These are phyloP conservation scores for Eolophus roseicapilla DNA, from an alignment of 2,113 vertebrate genomes.

Conservation along the genomic window DNA sequence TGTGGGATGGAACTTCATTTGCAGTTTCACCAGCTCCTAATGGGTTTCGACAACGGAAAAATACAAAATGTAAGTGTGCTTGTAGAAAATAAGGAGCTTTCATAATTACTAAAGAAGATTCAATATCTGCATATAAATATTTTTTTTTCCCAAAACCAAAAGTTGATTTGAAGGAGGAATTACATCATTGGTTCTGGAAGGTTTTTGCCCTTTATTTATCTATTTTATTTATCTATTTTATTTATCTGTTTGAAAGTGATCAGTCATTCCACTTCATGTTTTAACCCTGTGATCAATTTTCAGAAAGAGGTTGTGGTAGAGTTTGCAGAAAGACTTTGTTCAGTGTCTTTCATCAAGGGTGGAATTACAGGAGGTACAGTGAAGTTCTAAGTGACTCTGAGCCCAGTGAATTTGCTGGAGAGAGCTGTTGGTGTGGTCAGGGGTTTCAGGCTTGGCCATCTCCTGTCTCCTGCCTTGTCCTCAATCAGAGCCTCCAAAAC, in stretches of 20 bases:
- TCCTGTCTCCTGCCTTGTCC: neutral
- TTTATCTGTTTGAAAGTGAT: neutral
- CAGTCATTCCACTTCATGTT: neutral
- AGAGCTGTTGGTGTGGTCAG: rapidly evolving
- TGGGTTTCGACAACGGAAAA: neutral
- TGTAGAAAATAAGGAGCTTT: neutral
- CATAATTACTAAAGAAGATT: neutral
- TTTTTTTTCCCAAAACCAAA: rapidly evolving
- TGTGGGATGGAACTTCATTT: rapidly evolving
- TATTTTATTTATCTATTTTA: rapidly evolving
- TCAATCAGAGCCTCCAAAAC: neutral
- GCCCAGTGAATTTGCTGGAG: neutral
- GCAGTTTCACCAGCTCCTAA: neutral
- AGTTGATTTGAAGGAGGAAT: neutral
- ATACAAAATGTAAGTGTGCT: neutral
- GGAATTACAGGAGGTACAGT: neutral
- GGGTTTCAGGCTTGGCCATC: neutral
- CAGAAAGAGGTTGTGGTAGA: neutral
- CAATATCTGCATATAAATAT: neutral
- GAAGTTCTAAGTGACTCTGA: neutral
- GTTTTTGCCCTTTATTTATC: neutral
- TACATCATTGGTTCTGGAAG: neutral
- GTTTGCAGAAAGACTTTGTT: neutral
- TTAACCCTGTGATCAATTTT: neutral
- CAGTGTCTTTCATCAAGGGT: neutral